phyloP scores from a whole-genome alignment of 2,888 invertebrate species.

The Limnephilus rhombicus region DNA sequence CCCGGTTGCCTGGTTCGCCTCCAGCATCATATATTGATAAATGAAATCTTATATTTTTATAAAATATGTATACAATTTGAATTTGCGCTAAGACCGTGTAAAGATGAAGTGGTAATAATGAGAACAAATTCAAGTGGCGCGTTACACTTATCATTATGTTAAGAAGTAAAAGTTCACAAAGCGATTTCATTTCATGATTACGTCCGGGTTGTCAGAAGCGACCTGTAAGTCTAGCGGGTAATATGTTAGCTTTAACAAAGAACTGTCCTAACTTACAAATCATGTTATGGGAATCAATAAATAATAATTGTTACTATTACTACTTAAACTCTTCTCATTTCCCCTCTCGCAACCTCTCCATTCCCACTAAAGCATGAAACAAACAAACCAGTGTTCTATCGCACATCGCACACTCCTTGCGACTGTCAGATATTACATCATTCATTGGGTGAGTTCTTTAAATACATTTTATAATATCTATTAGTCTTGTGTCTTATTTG shows the following conservation, averaged over 20 bases:
- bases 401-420: constrained; percentile 22
- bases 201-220: background rate
- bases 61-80: constrained; percentile 46
- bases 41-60: constrained; percentile 48
- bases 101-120: background rate
- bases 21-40: constrained; percentile 34
- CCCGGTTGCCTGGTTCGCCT: background rate
- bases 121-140: constrained; percentile 46
- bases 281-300: constrained; percentile 76
- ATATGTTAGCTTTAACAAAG: constrained; percentile 23
- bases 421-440: constrained; percentile 56
- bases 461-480: constrained; percentile 17
- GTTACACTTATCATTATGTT: constrained; percentile 30
- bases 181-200: constrained; percentile 39
- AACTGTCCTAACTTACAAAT: constrained; percentile 71
- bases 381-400: constrained; percentile 34
- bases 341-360: constrained; percentile 28
- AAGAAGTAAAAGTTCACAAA: constrained; percentile 16
- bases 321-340: constrained; percentile 68
- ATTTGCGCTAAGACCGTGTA: constrained; percentile 33
- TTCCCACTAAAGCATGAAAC: constrained; percentile 51
- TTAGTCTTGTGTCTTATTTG: constrained; percentile 61
- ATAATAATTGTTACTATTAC: constrained; percentile 73
- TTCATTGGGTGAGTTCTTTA: constrained; percentile 73
- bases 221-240: background rate